Conservation (phyloP, 2,888 invertebrate species). For the Lasioglossum oenotherae region DNA sequence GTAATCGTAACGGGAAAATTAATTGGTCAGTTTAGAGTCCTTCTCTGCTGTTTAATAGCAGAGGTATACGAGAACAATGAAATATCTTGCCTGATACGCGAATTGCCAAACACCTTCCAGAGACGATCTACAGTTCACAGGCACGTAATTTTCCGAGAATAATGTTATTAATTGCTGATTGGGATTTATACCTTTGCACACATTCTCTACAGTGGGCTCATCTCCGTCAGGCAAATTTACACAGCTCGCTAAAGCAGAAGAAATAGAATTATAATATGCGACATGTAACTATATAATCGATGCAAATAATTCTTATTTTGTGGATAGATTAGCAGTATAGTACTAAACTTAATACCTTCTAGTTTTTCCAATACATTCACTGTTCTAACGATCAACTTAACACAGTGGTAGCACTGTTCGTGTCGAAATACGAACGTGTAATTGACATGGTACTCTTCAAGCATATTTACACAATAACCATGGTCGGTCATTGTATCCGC, state of each 20-base stretch:
- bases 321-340: background rate
- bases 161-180: constrained; percentile 94
- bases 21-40: background rate
- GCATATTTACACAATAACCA: constrained; percentile 90
- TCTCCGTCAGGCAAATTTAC: constrained; percentile 88
- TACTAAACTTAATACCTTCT: constrained; percentile 88
- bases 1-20: constrained; percentile 53
- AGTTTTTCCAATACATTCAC: constrained; percentile 95
- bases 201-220: constrained; percentile 90
- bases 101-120: constrained; percentile 99
- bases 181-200: constrained; percentile 90
- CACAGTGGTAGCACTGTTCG: constrained; percentile 92
- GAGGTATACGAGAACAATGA: background rate
- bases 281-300: background rate
- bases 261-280: constrained; percentile 33
- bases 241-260: constrained; percentile 87
- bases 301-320: background rate
- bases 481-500: constrained; percentile 91
- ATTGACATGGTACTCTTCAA: constrained; percentile 91
- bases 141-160: constrained; percentile 95
- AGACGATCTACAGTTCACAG: constrained; percentile 96
- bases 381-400: constrained; percentile 93
- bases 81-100: constrained; percentile 89
- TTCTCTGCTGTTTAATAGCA: background rate
- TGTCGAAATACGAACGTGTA: constrained; percentile 92